Base-by-base conservation (phyloP, 1,140 invertebrate genomes). In the Conus ventricosus region DNA sequence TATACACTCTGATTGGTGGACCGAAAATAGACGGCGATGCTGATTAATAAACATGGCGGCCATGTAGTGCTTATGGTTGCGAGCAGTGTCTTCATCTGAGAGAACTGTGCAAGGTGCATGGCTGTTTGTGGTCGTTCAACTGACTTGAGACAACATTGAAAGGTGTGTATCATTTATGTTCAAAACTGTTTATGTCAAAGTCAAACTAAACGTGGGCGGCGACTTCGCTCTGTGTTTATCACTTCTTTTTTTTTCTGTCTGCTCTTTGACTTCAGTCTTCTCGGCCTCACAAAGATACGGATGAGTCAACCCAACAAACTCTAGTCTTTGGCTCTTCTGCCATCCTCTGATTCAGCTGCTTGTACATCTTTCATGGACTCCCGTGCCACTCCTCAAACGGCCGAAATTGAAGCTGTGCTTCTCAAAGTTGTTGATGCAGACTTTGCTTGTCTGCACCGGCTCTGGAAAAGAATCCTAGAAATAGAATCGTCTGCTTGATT, bases 31-130 rank as follows among this genome's bases (percentile, higher is more conserved):
- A 80, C 75, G 75, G 71, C 54, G 85, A 87, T 87, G 85, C 85
- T 87, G 85, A 87, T 87, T 87, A 87, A 87, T 87, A 87, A 87
- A 87, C 75, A 87, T 87, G 85, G 85, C 85, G 63, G 85, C 85
- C 85, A 51, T 57, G 60, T 87, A 87, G 85, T 78, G 85, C 85
- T 57, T 51, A 20, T 87, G 71, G 75, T 80, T 27, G 51, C 71
- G 71, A 75, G 75, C 75, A 80, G 85, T 87, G 75, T 87, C 23
- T 78, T 87, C 71, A 39, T 87, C 75, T 80, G 39, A 87, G 63
- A 55, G 20, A 80, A 78, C 27, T 27, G n/a, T 54, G 71, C 85
- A 87, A 87, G 71, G 71, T 87, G 85, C 85, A 87, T 78, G 71
- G 71, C 39, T 87, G 5, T 87, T 67, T 39, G 54, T n/a, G 51